Percentiles rank a stretch among this genome's conserved stretches.
These are phyloP conservation scores for Morone saxatilis DNA, from an alignment of 2,113 vertebrate species.

Conservation along the genomic window DNA sequence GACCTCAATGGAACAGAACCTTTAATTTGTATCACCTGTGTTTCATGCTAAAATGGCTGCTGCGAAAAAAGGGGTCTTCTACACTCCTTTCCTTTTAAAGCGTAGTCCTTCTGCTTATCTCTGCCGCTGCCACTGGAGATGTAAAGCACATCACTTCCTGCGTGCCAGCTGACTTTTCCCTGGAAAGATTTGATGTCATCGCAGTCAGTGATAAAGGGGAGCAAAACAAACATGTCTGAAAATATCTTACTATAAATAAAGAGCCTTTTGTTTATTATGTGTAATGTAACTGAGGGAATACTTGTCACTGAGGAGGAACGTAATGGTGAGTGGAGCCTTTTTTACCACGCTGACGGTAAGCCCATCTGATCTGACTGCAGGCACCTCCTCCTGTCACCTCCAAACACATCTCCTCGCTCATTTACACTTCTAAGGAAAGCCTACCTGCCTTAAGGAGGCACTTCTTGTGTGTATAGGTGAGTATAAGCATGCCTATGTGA, in stretches of 20 bases:
- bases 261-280: constrained; percentile 11
- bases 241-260: constrained; percentile 14
- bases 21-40: no score
- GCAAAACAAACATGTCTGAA: constrained; percentile 4
- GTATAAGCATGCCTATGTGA: background rate
- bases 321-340: constrained; percentile 12
- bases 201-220: background rate
- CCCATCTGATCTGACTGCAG: constrained; percentile 44
- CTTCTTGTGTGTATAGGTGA: background rate
- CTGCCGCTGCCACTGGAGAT: background rate
- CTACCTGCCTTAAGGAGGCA: constrained; percentile 21
- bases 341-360: background rate
- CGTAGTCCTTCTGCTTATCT: background rate
- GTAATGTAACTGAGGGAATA: constrained; percentile 2
- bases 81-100: no score
- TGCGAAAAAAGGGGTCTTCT: no score
- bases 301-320: constrained; percentile 9
- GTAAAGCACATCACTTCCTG: background rate
- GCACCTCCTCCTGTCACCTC: constrained; percentile 56
- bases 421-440: constrained; percentile 68
- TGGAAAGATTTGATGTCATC: constrained; percentile 7
- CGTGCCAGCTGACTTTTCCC: background rate
- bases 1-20: no score
- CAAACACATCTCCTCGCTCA: constrained; percentile 47
- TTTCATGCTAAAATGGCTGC: no score